Conservation (phyloP, 2,888 invertebrate species). For the Yponomeuta evonymella region DNA sequence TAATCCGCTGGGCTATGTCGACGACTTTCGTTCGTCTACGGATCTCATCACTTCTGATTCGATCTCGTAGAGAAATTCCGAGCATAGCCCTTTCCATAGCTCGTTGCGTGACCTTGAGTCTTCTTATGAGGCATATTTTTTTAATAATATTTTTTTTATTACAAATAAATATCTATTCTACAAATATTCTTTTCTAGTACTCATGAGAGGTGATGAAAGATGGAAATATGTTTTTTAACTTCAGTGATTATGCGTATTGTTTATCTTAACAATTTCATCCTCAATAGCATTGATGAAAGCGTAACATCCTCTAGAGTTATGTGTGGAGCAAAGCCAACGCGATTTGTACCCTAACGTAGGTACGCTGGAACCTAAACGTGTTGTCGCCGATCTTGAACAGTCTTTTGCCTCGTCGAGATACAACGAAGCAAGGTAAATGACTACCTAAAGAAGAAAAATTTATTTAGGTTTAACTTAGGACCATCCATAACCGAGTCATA, state of each 20-base stretch:
- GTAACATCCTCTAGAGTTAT: constrained; percentile 38
- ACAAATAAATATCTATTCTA: too few relatives aligned
- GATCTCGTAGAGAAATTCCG: too few relatives aligned
- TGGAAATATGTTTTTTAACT: background rate
- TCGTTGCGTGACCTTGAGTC: too few relatives aligned
- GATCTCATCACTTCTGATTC: too few relatives aligned
- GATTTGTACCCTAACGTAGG: constrained; percentile 5
- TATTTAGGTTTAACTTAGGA: background rate
- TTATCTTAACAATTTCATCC: constrained; percentile 31
- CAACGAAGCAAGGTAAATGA: background rate
- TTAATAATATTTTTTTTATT: too few relatives aligned
- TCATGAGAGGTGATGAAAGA: background rate
- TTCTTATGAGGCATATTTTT: too few relatives aligned
- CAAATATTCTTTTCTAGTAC: background rate
- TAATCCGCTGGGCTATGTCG: too few relatives aligned
- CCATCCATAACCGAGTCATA: too few relatives aligned
- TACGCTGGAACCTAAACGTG: background rate
- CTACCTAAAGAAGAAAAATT: background rate
- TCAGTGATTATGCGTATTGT: constrained; percentile 31
- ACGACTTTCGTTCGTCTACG: too few relatives aligned
- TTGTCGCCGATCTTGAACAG: constrained; percentile 10
- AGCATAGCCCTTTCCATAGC: too few relatives aligned
- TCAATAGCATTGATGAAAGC: constrained; percentile 39
- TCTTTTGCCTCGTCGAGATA: constrained; percentile 12
- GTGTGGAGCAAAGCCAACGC: constrained; percentile 44